Percentiles rank a stretch among this genome's conserved stretches.
These are phyloP conservation scores for Prosopocoilus inquinatus DNA, from an alignment of 2,888 invertebrate genomes.

Conservation along the genomic window DNA sequence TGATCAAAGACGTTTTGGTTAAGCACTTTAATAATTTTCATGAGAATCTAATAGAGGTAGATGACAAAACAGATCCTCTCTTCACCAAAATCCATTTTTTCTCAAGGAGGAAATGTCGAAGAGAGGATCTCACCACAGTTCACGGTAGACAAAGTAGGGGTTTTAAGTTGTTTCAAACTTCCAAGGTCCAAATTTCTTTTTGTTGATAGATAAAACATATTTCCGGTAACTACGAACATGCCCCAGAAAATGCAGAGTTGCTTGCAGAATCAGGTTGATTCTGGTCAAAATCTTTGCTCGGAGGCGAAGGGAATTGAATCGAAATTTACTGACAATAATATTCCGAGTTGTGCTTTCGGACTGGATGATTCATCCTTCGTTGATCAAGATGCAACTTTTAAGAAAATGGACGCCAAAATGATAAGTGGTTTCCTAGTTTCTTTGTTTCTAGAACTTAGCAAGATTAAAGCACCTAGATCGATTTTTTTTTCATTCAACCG, in stretches of 20 bases:
- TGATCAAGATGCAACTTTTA: constrained; percentile 32
- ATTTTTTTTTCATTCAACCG: too few species aligned
- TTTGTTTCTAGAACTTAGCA: background rate
- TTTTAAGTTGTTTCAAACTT: background rate
- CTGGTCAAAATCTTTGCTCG: constrained; percentile 5
- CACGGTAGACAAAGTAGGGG: constrained; percentile 44
- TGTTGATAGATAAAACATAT: constrained; percentile 9
- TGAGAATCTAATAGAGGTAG: constrained; percentile 35
- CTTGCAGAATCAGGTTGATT: background rate
- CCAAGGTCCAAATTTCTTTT: too few species aligned
- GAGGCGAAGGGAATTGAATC: constrained; percentile 26
- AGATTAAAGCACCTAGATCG: background rate
- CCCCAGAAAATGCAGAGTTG: constrained; percentile 2
- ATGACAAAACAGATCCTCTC: constrained; percentile 46
- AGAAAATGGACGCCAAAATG: constrained; percentile 30
- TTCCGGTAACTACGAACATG: constrained; percentile 8
- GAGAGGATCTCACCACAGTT: constrained; percentile 49
- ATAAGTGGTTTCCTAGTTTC: constrained; percentile 13
- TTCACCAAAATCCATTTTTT: constrained; percentile 47
- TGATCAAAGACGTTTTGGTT: constrained; percentile 39
- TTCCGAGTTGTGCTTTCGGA: constrained; percentile 52
- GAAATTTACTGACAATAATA: constrained; percentile 45
- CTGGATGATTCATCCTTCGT: constrained; percentile 48
- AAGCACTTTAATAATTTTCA: constrained; percentile 37
- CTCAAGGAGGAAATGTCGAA: constrained; percentile 50